A percentile compares a stretch with the other conserved stretches of the same genome.
Conservation (phyloP, 2,797 vertebrate species). For the Agapornis canus region DNA sequence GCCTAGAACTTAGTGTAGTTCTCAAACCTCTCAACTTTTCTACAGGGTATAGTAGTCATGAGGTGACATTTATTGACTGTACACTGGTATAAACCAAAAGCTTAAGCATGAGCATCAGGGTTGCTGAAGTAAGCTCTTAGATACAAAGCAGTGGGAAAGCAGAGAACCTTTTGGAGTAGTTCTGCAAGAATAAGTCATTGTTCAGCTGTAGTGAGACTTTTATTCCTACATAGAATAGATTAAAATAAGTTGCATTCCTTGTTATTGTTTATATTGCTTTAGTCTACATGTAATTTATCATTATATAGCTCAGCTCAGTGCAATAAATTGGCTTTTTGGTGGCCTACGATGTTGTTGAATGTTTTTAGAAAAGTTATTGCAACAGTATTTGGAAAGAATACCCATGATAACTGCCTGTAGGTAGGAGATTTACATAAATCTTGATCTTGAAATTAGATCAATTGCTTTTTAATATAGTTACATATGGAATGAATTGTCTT, state of each 20-base stretch:
- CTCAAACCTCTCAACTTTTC: neutral
- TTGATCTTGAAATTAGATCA: neutral
- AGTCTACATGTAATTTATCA: neutral
- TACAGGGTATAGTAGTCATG: neutral
- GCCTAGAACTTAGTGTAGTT: neutral
- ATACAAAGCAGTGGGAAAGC: neutral
- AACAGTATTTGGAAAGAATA: neutral
- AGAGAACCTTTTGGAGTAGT: neutral
- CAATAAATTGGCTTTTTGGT: neutral
- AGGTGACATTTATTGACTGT: neutral
- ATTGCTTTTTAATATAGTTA: neutral
- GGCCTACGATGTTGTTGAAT: neutral
- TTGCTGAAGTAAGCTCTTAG: neutral
- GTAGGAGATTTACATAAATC: neutral
- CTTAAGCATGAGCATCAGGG: neutral
- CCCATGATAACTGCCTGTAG: neutral
- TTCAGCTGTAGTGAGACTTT: neutral
- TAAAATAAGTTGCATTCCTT: neutral
- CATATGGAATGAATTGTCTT: slow-evolving; percentile 13
- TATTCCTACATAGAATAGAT: neutral
- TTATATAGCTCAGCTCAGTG: neutral
- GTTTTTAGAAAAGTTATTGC: neutral
- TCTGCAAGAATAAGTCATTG: neutral
- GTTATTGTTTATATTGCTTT: neutral
- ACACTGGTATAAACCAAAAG: neutral